A percentile compares a stretch with the other conserved stretches of the same genome.
These are phyloP conservation scores for Mesoligia furuncula DNA, from an alignment of 2,888 invertebrate species.

Conservation along the genomic window DNA sequence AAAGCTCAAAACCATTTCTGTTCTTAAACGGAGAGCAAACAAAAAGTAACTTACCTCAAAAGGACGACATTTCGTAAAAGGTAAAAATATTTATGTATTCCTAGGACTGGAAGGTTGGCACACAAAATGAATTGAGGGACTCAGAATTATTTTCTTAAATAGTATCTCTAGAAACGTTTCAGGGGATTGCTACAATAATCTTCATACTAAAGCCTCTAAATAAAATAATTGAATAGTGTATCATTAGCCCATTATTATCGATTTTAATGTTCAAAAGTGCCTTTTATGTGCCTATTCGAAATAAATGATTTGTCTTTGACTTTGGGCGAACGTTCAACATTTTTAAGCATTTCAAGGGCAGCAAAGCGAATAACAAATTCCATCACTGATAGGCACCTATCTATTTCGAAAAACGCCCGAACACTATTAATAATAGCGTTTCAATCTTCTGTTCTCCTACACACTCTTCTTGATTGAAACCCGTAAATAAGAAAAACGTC, in stretches of 20 bases:
- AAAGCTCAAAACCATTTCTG: constrained; percentile 7
- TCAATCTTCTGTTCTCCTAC: constrained; percentile 43
- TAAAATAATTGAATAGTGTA: not conserved
- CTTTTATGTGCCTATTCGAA: not conserved
- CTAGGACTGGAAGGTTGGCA: not conserved
- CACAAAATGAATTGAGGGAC: not conserved
- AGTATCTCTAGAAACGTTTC: not conserved
- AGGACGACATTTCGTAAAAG: constrained; percentile 4
- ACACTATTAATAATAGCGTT: constrained; percentile 45
- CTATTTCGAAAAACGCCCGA: constrained; percentile 20
- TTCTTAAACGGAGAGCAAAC: not conserved
- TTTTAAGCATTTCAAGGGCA: constrained; percentile 9
- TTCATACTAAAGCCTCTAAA: not conserved
- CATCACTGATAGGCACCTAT: constrained; percentile 35
- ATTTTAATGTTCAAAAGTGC: too few species aligned
- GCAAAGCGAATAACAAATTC: constrained; percentile 41
- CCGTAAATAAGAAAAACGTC: constrained; percentile 61
- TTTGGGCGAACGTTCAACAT: not conserved
- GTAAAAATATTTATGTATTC: not conserved
- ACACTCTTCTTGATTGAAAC: constrained; percentile 69
- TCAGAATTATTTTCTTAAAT: not conserved
- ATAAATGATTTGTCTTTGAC: not conserved
- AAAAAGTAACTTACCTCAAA: constrained; percentile 11
- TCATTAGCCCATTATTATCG: not conserved
- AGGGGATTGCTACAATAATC: not conserved